Conservation (phyloP, 2,888 invertebrate genomes). For the Exocentrus adspersus region DNA sequence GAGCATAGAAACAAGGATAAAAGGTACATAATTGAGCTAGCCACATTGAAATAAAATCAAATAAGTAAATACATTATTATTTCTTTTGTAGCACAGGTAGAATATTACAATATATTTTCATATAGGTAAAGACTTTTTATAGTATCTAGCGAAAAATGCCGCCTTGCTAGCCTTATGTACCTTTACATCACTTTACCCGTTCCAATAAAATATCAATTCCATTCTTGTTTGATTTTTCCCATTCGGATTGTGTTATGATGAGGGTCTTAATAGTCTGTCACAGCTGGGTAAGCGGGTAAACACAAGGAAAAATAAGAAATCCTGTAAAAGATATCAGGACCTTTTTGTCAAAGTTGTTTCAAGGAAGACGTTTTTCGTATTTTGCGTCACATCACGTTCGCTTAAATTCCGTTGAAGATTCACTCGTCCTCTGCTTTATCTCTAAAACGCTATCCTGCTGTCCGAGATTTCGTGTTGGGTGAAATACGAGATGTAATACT, state of each 20-base stretch:
- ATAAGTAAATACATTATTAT: too few relatives aligned
- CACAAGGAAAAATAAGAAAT: conserved; percentile 8
- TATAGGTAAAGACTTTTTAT: too few relatives aligned
- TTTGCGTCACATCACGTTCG: neutral
- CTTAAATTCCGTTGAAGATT: neutral
- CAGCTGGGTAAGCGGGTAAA: conserved; percentile 10
- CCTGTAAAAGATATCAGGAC: conserved; percentile 8
- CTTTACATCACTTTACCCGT: conserved; percentile 1
- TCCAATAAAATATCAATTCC: too few relatives aligned
- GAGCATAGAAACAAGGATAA: too few relatives aligned
- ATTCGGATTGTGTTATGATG: too few relatives aligned
- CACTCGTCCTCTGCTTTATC: neutral
- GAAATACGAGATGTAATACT: neutral
- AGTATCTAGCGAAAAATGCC: too few relatives aligned
- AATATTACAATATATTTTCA: too few relatives aligned
- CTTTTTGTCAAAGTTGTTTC: neutral
- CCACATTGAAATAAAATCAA: too few relatives aligned
- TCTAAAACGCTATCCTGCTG: neutral
- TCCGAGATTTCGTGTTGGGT: neutral
- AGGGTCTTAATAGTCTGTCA: conserved; percentile 17
- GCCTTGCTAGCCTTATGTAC: too few relatives aligned
- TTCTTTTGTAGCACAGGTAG: too few relatives aligned
- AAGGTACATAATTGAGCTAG: too few relatives aligned
- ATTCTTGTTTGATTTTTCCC: too few relatives aligned
- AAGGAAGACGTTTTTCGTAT: conserved; percentile 5